Evolutionary conservation across 2,888 invertebrate species (phyloP), one percentile per base, ranked within the genome.

Genomic region (Eupithecia pulchellata): DNA sequence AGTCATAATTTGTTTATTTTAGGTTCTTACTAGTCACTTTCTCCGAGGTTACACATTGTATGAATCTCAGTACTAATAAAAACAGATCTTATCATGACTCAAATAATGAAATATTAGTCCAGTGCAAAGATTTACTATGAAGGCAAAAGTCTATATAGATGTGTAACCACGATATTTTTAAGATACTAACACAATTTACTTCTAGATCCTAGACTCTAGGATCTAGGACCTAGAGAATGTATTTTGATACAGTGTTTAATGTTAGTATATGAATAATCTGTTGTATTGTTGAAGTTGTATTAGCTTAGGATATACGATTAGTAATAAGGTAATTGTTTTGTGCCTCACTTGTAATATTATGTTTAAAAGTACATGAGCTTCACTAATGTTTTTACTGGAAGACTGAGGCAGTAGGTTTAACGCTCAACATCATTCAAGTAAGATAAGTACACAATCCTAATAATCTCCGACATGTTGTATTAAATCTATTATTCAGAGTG

Each of bases 21-120:
- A 69, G 77, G 52, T 81, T 68, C 32, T 77, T 71, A 79, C 84
- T 84, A 84, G 84, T 84, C 84, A 83, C 27, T 20, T n/a, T 8
- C 74, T 60, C 74, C 47, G 73, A 68, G 75, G 78, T 77, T 77
- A 69, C 67, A 64, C 67, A 55, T 64, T 25, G 1, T 8, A 55
- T n/a, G 61, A 61, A 61, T 61, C 61, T 61, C 34, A 5, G 57
- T 57, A 36, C 32, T 1, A 17, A 30, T 4, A 3, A 17, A 60
- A 17, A 60, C 9, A 20, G 34, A 61, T 34, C 61, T 34, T 36
- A 36, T 8, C 1, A 4, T 52, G 25, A 52, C 20, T 52, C 13
- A 52, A 47, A 47, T 9, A 47, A 47, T 20, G 1, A 20, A 47
- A 20, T 20, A 25, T 52, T 52, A 25, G 25, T 11, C 52, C 20